phyloP scores from a whole-genome alignment of 2,888 invertebrate genomes.

The Alloplasta piceator region DNA sequence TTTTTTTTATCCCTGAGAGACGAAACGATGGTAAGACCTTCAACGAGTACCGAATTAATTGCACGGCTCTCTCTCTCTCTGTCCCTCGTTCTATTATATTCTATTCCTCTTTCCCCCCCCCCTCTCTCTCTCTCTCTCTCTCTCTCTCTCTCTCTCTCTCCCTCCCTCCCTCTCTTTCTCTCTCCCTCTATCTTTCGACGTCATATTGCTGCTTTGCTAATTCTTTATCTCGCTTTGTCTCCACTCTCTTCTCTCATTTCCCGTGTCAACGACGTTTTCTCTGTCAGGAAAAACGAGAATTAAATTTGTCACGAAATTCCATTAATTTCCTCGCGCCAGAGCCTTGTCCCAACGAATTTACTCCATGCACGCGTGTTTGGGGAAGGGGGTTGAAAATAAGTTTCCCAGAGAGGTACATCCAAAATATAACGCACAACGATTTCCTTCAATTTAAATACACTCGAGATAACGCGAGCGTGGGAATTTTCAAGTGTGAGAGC shows the following conservation, averaged over 20 bases:
- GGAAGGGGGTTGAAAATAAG: no score
- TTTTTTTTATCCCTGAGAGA: constrained; percentile 8
- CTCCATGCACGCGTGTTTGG: neutral
- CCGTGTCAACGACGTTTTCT: neutral
- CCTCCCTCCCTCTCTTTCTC: neutral
- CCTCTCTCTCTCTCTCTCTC: constrained; percentile 28
- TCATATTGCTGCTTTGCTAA: constrained; percentile 50
- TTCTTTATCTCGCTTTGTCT: constrained; percentile 49
- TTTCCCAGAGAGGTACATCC: no score
- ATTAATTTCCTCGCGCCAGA: constrained; percentile 59
- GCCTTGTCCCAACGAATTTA: constrained; percentile 33
- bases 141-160: constrained; percentile 19
- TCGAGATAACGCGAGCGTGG: constrained; percentile 3
- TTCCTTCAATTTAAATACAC: constrained; percentile 63
- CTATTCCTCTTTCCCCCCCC: no score
- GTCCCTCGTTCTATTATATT: no score
- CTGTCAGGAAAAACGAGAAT: constrained; percentile 35
- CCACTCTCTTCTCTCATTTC: neutral
- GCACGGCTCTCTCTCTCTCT: constrained; percentile 33
- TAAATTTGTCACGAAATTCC: constrained; percentile 66
- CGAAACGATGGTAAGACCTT: constrained; percentile 49
- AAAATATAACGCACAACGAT: constrained; percentile 49
- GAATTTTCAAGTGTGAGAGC: constrained; percentile 37
- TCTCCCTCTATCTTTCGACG: constrained; percentile 10
- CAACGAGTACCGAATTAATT: constrained; percentile 62